Conservation (phyloP, 2,113 vertebrate genomes). For the Microtus montanus region DNA sequence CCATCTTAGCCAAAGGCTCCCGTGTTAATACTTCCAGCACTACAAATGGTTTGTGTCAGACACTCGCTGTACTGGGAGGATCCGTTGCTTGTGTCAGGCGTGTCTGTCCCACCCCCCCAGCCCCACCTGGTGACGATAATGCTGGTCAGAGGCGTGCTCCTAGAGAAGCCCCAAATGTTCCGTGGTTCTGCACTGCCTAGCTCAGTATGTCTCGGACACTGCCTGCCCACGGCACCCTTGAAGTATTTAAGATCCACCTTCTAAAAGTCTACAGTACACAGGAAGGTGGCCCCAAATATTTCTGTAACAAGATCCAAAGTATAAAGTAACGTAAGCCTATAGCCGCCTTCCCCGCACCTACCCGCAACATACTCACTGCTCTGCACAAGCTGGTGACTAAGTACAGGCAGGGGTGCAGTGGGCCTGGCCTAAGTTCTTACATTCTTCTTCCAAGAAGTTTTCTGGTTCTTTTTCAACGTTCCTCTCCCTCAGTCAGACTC, state of each 20-base stretch:
- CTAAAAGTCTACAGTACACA: not conserved
- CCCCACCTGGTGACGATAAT: not conserved
- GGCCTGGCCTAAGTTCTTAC: not conserved
- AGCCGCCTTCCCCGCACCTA: not conserved
- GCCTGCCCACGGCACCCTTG: not conserved
- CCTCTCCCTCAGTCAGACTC: not conserved
- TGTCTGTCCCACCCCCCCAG: not conserved
- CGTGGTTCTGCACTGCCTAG: no score
- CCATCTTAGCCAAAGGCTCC: not conserved
- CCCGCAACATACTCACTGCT: not conserved
- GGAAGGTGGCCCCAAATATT: not conserved
- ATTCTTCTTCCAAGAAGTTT: not conserved
- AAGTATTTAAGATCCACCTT: not conserved
- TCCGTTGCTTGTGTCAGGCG: fast-evolving
- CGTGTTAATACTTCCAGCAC: not conserved
- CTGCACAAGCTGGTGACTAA: not conserved
- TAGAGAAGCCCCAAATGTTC: not conserved
- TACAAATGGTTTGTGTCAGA: not conserved
- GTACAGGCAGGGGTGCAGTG: not conserved
- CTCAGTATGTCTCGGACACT: not conserved
- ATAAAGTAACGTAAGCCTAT: not conserved
- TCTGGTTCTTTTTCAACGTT: not conserved
- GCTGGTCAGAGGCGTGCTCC: no score
- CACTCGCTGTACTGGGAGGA: fast-evolving
- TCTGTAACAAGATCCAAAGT: not conserved